Evolutionary conservation across 2,888 invertebrate species (phyloP), one percentile per base, ranked within the genome.

Genomic region (Anthophora plumipes): DNA sequence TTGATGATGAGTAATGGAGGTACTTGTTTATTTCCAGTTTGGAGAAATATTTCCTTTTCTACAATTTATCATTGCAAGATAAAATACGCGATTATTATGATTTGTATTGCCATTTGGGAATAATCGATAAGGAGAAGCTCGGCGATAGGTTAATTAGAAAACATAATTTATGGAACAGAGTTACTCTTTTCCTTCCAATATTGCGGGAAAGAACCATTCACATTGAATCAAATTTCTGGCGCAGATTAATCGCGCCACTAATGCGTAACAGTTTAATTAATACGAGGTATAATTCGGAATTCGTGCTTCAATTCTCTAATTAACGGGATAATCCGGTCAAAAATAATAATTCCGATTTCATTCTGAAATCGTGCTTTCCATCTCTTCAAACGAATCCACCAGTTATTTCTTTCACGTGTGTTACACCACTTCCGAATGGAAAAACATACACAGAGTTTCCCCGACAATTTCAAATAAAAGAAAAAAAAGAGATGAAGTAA

Each of bases 201-300:
- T 14, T 20, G 9, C 17, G 11, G 7, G 20, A 5, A 6, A 37
- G 22, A 22, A 39, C 17, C 8, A 22, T 22, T 3, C 9, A 46
- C n/a, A 2, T 50, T 9, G 50, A 25, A 17, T 31, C 22, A 12
- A 37, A 25, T 48, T 20, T 17, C 1, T 48, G 4, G 17, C 20
- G 46, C 57, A 12, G 14, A 7, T 20, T 22, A 69, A 22, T 17
- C 20, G 31, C 12, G 17, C 4, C 57, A 48, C 8, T 31, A 48
- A 48, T 37, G 37, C 57, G 69, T 59, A 39, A 20, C 48, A 9
- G 14, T 48, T 59, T 69, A 57, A 59, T 69, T 57, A 69, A 22
- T 22, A 7, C 17, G 31, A 59, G 48, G 31, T 11, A 7, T 14
- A 14, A 55, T 43, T 41, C 25, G n/a, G 22, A 59, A 9, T 3